Evolutionary conservation across 2,888 invertebrate species (phyloP), one percentile per base, ranked within the genome.

Genomic region (Euplexia lucipara): DNA sequence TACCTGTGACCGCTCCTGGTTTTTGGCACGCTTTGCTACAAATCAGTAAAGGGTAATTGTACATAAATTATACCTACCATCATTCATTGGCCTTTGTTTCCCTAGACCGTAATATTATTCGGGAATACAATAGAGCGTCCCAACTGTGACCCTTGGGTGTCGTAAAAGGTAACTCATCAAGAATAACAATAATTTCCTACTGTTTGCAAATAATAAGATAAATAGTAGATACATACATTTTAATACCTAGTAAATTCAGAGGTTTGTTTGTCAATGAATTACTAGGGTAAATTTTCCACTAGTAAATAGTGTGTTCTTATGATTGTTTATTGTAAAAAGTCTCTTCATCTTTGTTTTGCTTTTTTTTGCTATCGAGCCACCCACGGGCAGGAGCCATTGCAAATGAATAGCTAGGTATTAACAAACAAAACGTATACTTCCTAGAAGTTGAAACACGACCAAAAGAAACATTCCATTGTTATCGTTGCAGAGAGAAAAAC

Each of bases 61-160:
- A 14, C n/a, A 12, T 45, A 16, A 7, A 67, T 51, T 20, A 51
- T 3, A 39, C 12, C 20, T 3, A 39, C 12, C 20, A 67, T 51
- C 26, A 67, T 51, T 67, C 59, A 51, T 68, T 9, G 39, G 14
- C 26, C 26, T 59, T 68, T 68, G 67, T 68, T 67, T 45, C 20
- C 39, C 16, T 35, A 45, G 12, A 35, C 16, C 45, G 39, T 51
- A 68, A 59, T 59, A 59, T 45, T 51, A 68, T 45, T 68, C 69
- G 14, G 44, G 20, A 39, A 34, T 45, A 67, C 67, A 67, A 67
- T 67, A 30, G 59, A 66, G 39, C 39, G 16, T 14, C 39, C 67
- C 20, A 30, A 45, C 34, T 30, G 44, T 59, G 44, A 59, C 67
- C 51, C 69, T 51, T 35, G 20, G 34, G 59, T 45, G 20, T 22